Evolutionary conservation across 1,140 invertebrate genomes (phyloP).

Genomic region (Aphaenogaster rudis): DNA sequence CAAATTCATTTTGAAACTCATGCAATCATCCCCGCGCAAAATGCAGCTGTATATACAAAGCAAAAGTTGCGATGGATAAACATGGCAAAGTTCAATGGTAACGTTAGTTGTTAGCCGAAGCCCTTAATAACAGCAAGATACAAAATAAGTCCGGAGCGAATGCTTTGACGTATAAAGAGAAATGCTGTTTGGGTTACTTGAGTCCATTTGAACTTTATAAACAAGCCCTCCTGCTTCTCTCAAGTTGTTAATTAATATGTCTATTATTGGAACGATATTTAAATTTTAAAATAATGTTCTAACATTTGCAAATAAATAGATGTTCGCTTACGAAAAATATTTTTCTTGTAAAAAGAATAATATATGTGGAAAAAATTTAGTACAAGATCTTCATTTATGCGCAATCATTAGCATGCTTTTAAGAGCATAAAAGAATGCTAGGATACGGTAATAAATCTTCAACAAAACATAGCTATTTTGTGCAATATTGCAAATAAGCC

Average conservation of each 20-base stretch:
- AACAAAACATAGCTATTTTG: not conserved
- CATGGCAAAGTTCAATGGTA: no score
- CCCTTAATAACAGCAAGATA: slow-evolving; percentile 13
- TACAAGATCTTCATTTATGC: not conserved
- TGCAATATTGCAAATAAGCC: not conserved
- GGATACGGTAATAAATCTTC: not conserved
- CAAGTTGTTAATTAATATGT: not conserved
- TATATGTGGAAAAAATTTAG: not conserved
- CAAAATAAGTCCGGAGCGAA: not conserved
- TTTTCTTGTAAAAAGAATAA: not conserved
- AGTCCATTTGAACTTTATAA: not conserved
- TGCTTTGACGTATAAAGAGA: not conserved
- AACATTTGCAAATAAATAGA: not conserved
- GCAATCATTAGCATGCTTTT: not conserved
- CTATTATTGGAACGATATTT: not conserved
- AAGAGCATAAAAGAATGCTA: not conserved
- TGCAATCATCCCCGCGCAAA: not conserved
- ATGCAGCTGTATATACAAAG: no score
- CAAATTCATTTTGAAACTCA: not conserved
- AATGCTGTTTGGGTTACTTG: slow-evolving; percentile 5
- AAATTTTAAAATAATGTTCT: not conserved
- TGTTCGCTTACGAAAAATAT: not conserved
- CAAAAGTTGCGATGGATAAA: slow-evolving; percentile 8
- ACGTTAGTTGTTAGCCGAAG: not conserved
- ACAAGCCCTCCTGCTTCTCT: not conserved